phyloP scores from a whole-genome alignment of 2,888 invertebrate genomes.

The Ischnus inquisitorius region DNA sequence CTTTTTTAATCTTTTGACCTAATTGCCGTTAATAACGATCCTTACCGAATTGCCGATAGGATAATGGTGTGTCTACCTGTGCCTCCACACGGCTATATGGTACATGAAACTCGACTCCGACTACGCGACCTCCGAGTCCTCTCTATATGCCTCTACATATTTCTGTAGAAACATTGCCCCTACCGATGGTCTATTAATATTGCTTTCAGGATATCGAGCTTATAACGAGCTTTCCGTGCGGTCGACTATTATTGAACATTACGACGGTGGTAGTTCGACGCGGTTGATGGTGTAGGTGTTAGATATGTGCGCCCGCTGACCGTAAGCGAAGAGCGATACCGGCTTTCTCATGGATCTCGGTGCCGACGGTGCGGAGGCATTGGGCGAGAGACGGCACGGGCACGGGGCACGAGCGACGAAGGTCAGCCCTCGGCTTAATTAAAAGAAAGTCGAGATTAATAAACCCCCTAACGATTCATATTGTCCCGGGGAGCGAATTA shows the following conservation, averaged over 20 bases:
- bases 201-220: conserved; percentile 51
- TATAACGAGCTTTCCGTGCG: conserved; percentile 48
- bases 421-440: conserved; percentile 79
- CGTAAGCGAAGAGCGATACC: conserved; percentile 38
- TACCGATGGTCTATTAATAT: conserved; percentile 42
- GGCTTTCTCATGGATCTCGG: conserved; percentile 57
- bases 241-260: conserved; percentile 50
- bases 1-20: conserved; percentile 3
- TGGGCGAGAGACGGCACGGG: not conserved
- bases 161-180: conserved; percentile 27
- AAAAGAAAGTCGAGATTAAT: conserved; percentile 82
- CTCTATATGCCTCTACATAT: conserved; percentile 19
- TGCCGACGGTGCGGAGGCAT: conserved; percentile 3
- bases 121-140: not conserved
- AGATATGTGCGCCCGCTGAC: conserved; percentile 13
- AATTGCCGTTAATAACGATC: conserved; percentile 29
- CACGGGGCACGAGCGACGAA: conserved; percentile 71
- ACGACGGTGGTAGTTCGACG: not conserved
- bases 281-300: conserved; percentile 2
- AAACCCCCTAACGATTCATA: conserved; percentile 80
- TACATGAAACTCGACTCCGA: conserved; percentile 11
- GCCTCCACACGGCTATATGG: not conserved
- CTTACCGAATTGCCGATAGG: conserved; percentile 17
- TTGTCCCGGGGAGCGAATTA: conserved; percentile 79
- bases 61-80: conserved; percentile 6